Evolutionary conservation across 2,113 vertebrate genomes (phyloP), one percentile per base, ranked within the genome.

Genomic region (Abramis brama): DNA sequence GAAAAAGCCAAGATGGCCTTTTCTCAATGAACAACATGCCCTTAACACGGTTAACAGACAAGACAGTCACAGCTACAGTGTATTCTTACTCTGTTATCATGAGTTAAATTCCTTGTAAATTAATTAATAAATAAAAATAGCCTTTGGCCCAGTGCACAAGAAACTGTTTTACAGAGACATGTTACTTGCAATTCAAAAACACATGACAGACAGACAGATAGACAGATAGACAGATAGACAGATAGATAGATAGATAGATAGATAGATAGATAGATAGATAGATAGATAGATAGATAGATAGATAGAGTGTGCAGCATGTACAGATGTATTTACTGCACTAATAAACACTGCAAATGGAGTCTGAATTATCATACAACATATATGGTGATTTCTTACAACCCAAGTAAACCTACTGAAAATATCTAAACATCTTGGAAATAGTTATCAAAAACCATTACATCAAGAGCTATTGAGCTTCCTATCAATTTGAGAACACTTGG

Each of bases 401-500:
- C n/a, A 86, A 57, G n/a, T 57, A 64, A 73, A 80, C 50, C 64
- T 57, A 78, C 33, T 71, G 39, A 82, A 50, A 68, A 30, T 71
- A 88, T 68, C 9, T 66, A 82, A 87, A 85, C 30, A 82, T 83
- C 27, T 82, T 55, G 64, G 66, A 84, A 87, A 86, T 45, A 88
- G 85, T 88, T 85, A 17, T 62, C 79, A 52, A 79, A 77, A 86
- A 84, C 47, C 68, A 50, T 85, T 84, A 80, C 87, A 74, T 84
- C 21, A 85, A 85, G 85, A 86, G 90, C 91, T 79, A 25, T 85
- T 1, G 79, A 85, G 73, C 45, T 55, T 33, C 77, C 43, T 19
- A 70, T 55, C 64, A 17, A 87, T 86, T 78, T 87, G 90, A 91
- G 87, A 92, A 91, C 86, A 92, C 92, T 91, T 92, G 36, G 88